Evolutionary conservation across 2,113 vertebrate species (phyloP), one percentile per base, ranked within the genome.

Genomic region (Aspidoscelis tigris): DNA sequence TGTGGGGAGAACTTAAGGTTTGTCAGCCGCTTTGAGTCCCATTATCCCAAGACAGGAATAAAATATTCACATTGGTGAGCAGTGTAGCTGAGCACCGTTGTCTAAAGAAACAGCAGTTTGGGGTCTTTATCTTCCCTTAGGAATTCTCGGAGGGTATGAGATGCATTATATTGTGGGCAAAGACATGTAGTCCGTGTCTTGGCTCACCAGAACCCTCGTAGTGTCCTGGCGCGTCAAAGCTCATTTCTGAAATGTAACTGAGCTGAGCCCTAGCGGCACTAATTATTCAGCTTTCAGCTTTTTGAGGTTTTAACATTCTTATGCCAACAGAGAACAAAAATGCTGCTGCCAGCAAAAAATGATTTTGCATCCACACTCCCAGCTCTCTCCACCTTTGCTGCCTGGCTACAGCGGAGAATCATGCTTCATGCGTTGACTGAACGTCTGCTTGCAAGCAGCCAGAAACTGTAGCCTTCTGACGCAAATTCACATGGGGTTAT

Each of bases 261-360:
- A 71, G 8, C 0, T 5, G 73, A 66, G 84, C 86, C 84, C 81
- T 26, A 39, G 78, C 33, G 84, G 55, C 78, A 83, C 78, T 21
- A 18, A 0, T 55, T 83, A 53, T 78, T 80, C 91, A 79, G 1
- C 0, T 47, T 83, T 80, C 85, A 80, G 76, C 33, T 84, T 44
- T 61, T 77, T 86, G 33, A 66, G 26, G 41, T 0, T 82, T n/a
- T 39, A 76, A 90, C 47, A 55, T 87, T 55, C 55, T 76, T 92
- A 87, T 76, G 85, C 84, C 82, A 87, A 88, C 26, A 33, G 64
- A 65, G 69, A 69, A 70, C 68, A 20, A 81, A 90, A 77, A 5
- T 86, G 88, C 92, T 91, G 87, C 72, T 76, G 3, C 0, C 87
- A 92, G 91, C 88, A 90, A 88, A 90, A 86, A 33, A 89, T 55